These are phyloP conservation scores for Peromyscus californicus DNA, from an alignment of 2,113 vertebrate genomes.

Conservation along the genomic window DNA sequence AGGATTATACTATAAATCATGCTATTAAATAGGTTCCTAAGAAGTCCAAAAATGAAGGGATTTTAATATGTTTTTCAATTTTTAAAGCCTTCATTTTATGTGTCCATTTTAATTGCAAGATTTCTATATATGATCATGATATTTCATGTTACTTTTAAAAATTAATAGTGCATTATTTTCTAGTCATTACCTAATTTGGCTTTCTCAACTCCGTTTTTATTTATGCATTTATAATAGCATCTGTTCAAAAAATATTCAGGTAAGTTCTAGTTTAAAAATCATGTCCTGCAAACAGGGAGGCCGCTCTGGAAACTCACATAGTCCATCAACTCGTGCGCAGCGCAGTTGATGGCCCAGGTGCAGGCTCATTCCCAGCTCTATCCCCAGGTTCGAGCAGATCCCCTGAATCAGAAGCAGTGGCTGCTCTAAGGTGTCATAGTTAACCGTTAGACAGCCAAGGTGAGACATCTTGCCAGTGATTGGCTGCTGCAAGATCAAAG, in stretches of 20 bases:
- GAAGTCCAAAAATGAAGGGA: neutral
- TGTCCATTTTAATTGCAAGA: slow-evolving; percentile 12
- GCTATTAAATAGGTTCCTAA: slow-evolving; percentile 13
- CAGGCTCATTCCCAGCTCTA: slow-evolving; percentile 90
- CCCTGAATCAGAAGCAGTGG: slow-evolving; percentile 90
- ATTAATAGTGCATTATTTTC: neutral
- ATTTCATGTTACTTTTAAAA: slow-evolving; percentile 2
- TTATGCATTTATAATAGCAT: neutral
- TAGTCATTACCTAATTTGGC: slow-evolving; percentile 1
- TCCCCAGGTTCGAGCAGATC: slow-evolving; percentile 87
- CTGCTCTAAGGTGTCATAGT: slow-evolving; percentile 90
- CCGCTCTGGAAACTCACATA: slow-evolving; percentile 89
- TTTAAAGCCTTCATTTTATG: neutral
- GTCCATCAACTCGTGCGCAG: slow-evolving; percentile 92
- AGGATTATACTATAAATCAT: neutral
- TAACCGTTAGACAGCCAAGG: slow-evolving; percentile 87
- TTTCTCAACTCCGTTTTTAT: neutral
- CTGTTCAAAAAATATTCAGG: neutral
- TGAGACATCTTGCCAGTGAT: slow-evolving; percentile 83
- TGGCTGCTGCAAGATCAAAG: slow-evolving; percentile 78
- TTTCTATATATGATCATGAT: slow-evolving; percentile 3
- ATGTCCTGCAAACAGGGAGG: neutral
- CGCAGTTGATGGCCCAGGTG: slow-evolving; percentile 93
- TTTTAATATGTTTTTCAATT: neutral
- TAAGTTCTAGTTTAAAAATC: neutral